Evolutionary conservation across 2,888 invertebrate species (phyloP).

Genomic region (Lamellibrachia columna): DNA sequence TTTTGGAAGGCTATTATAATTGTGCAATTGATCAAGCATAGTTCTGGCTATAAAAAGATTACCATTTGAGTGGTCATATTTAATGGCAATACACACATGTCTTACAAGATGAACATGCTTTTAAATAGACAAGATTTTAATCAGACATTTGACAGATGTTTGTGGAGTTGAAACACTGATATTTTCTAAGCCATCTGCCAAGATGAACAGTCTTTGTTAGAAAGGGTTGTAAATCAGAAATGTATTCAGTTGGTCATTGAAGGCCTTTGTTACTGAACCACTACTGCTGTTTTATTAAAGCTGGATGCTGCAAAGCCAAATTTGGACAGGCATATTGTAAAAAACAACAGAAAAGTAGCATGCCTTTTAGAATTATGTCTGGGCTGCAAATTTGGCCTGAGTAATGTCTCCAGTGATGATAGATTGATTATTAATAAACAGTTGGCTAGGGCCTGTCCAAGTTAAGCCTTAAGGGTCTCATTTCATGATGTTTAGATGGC

Average conservation of each 20-base stretch:
- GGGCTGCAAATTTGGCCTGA: not conserved
- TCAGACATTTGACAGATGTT: constrained; percentile 16
- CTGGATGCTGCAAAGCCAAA: not conserved
- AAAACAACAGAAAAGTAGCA: not conserved
- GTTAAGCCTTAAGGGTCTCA: not conserved
- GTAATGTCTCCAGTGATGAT: not conserved
- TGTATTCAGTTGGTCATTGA: not conserved
- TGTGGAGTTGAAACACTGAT: not conserved
- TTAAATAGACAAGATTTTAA: not conserved
- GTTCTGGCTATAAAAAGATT: not conserved
- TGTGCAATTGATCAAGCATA: not conserved
- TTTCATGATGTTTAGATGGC: too few species aligned
- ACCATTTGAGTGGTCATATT: not conserved
- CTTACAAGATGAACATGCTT: not conserved
- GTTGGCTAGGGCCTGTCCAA: not conserved
- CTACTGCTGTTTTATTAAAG: not conserved
- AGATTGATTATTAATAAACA: not conserved
- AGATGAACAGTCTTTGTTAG: not conserved
- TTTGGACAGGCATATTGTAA: not conserved
- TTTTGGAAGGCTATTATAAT: not conserved
- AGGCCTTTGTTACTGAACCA: not conserved
- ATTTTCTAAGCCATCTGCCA: not conserved
- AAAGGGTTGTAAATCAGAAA: not conserved
- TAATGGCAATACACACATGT: too few species aligned
- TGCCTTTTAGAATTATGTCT: not conserved